Conservation (phyloP, 2,888 invertebrate species). For the Diloba caeruleocephala region DNA sequence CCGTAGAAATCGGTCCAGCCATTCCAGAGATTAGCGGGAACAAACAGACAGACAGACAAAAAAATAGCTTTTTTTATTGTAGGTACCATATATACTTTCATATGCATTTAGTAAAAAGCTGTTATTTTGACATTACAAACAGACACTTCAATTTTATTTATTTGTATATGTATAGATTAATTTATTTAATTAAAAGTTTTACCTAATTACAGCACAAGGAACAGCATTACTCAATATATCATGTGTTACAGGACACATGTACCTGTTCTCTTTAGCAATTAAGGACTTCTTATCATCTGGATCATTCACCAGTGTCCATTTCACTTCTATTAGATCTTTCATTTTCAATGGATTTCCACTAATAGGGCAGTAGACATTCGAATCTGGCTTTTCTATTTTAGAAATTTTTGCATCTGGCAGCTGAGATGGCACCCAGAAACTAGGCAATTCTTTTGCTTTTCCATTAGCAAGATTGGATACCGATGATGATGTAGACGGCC, state of each 20-base stretch:
- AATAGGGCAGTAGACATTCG: constrained; percentile 81
- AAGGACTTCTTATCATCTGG: constrained; percentile 95
- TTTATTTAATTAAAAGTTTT: constrained; percentile 24
- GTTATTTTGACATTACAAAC: too few species aligned
- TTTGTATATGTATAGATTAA: too few species aligned
- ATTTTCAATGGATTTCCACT: constrained; percentile 94
- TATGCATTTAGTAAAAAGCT: too few species aligned
- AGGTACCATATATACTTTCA: too few species aligned
- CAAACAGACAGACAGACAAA: too few species aligned
- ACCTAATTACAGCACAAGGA: constrained; percentile 96
- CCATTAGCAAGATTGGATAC: constrained; percentile 95
- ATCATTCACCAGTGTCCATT: constrained; percentile 97
- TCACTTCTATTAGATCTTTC: constrained; percentile 97
- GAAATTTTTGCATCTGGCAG: constrained; percentile 94
- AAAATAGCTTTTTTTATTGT: too few species aligned
- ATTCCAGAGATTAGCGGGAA: too few species aligned
- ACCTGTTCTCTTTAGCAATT: constrained; percentile 96
- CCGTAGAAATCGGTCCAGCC: too few species aligned
- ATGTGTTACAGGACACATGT: constrained; percentile 99
- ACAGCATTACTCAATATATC: constrained; percentile 98
- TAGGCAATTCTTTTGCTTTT: constrained; percentile 95
- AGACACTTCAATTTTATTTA: too few species aligned
- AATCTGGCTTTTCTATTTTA: constrained; percentile 84
- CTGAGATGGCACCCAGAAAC: constrained; percentile 99
- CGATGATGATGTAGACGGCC: constrained; percentile 85